Evolutionary conservation across 1,140 invertebrate species (phyloP).

Genomic region (Drosophila kanapiae): DNA sequence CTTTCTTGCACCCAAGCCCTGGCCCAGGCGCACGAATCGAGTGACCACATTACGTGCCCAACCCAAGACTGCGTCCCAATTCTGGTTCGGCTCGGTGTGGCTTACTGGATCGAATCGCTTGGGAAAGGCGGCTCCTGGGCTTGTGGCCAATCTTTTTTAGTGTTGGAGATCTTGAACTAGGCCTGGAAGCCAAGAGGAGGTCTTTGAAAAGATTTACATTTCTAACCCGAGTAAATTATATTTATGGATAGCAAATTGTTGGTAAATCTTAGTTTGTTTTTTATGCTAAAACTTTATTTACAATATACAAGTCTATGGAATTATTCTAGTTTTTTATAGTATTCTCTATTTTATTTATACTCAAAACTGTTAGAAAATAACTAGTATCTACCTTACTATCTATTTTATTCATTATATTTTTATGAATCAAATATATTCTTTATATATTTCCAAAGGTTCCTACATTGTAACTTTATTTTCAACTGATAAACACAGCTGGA

Average conservation of each 20-base stretch:
- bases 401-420: no score
- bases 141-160: slow-evolving; percentile 15
- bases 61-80: slow-evolving; percentile 23
- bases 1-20: slow-evolving; percentile 52
- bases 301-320: no score
- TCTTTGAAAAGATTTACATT: no score
- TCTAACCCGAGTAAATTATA: no score
- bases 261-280: neutral
- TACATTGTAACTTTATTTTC: neutral
- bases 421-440: no score
- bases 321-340: no score
- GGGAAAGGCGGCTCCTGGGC: slow-evolving; percentile 35
- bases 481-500: neutral
- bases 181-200: neutral
- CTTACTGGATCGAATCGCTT: slow-evolving; percentile 24
- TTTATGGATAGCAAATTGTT: neutral
- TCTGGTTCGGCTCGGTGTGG: slow-evolving; percentile 19
- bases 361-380: no score
- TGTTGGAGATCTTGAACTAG: neutral
- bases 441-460: neutral
- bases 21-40: slow-evolving; percentile 42
- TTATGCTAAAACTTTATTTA: no score
- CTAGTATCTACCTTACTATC: no score
- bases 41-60: slow-evolving; percentile 58
- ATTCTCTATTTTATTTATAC: no score